Base-by-base conservation (phyloP, 2,797 vertebrate genomes). In the Enteromius unitaeniatus region DNA sequence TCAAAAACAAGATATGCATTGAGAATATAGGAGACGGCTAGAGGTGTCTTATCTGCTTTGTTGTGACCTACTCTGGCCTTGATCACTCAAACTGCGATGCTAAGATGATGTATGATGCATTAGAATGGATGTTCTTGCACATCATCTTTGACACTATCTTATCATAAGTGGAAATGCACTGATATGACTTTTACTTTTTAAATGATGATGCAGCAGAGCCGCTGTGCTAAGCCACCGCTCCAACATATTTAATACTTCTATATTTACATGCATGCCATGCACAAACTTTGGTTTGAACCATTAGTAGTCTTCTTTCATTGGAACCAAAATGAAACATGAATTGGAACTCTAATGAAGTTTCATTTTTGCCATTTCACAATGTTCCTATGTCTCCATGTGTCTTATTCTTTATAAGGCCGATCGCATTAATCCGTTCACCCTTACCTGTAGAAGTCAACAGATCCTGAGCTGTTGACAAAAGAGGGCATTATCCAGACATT, bases 401-500 rank as follows among this genome's bases (percentile, higher is more conserved):
- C 28, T 78, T 11, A 47, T 75, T 4, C 7, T 6, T 37, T 8
- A 42, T n/a, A 60, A 72, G 51, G 45, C 26, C n/a, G 23, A 69
- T 80, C 55, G 45, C 67, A 45, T 62, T 19, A 45, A 31, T 75
- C 51, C 53, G 74, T 64, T 84, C 79, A 67, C 79, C 67, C 49
- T 88, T 85, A 81, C 67, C 73, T 62, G 15, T 42, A 58, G 75
- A 82, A 53, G 68, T 65, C 81, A 75, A 80, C 13, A 65, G 55
- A 64, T 7, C 14, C 60, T 64, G 87, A 84, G 89, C 89, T 93
- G 90, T 93, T 95, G 92, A 94, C 93, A 93, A 92, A 93, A 91
- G 93, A 90, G 92, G 91, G 87, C 89, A 87, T 88, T 87, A 81
- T 88, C 79, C 83, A 67, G 68, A 84, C 4, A 31, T 90, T 91